Conservation (phyloP, 2,113 vertebrate genomes). For the Datnioides undecimradiatus region DNA sequence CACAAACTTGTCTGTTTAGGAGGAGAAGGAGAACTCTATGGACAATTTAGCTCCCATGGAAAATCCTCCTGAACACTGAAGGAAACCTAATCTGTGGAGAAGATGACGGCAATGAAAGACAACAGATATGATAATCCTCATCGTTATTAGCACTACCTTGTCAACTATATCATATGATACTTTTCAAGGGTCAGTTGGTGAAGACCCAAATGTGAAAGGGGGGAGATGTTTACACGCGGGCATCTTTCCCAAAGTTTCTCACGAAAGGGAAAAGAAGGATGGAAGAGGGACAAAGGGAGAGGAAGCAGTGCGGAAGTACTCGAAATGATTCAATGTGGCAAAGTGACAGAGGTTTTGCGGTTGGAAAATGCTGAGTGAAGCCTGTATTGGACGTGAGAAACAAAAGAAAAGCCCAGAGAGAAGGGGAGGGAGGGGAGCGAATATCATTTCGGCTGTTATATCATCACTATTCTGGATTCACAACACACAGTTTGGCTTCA, state of each 20-base stretch:
- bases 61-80: no score
- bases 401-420: neutral
- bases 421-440: neutral
- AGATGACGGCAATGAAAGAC: neutral
- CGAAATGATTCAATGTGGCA: constrained; percentile 13
- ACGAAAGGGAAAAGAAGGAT: neutral
- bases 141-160: neutral
- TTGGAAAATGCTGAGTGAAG: constrained; percentile 1
- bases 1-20: no score
- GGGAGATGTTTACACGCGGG: neutral
- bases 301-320: constrained; percentile 39
- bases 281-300: neutral
- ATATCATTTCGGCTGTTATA: constrained; percentile 6
- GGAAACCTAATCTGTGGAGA: no score
- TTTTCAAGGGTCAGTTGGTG: neutral
- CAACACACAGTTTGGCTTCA: neutral
- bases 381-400: neutral
- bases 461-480: neutral
- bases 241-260: neutral
- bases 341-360: constrained; percentile 2
- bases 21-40: no score
- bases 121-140: neutral
- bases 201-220: neutral
- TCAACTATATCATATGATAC: neutral
- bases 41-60: no score